These are phyloP conservation scores for Junco hyemalis DNA, from an alignment of 2,113 vertebrate genomes.

Conservation along the genomic window DNA sequence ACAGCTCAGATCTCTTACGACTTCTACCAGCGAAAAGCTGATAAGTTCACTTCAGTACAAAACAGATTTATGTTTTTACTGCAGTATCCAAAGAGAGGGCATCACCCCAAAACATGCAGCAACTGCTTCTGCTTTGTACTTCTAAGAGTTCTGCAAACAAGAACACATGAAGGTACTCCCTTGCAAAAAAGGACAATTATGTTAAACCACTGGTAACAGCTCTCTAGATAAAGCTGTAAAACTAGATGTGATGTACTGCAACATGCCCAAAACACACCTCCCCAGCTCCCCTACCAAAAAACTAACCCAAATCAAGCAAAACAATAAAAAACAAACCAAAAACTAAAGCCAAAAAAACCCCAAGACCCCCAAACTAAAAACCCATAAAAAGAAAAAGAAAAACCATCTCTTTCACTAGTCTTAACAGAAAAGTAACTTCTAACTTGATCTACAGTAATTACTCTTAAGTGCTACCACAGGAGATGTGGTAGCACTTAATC, in stretches of 20 bases:
- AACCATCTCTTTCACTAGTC: background rate
- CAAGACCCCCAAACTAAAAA: background rate
- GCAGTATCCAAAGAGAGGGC: background rate
- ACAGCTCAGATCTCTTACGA: rapidly evolving
- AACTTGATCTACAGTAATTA: background rate
- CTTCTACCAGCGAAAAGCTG: background rate
- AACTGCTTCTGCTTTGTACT: background rate
- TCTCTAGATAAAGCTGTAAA: background rate
- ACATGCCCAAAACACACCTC: rapidly evolving
- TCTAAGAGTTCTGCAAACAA: background rate
- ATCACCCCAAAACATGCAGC: background rate
- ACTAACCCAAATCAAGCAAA: background rate
- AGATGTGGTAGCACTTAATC: too few relatives aligned
- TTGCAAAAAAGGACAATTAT: rapidly evolving
- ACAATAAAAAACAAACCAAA: background rate
- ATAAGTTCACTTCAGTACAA: background rate
- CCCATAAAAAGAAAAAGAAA: background rate
- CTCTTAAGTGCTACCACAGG: background rate
- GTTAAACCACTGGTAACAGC: background rate
- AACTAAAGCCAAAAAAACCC: background rate
- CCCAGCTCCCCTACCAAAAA: rapidly evolving
- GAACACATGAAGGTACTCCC: background rate
- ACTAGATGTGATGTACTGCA: background rate
- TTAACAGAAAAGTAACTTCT: background rate
- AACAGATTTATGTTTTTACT: background rate